Evolutionary conservation across 2,888 invertebrate genomes (phyloP).

Genomic region (Eucera pruinosa): DNA sequence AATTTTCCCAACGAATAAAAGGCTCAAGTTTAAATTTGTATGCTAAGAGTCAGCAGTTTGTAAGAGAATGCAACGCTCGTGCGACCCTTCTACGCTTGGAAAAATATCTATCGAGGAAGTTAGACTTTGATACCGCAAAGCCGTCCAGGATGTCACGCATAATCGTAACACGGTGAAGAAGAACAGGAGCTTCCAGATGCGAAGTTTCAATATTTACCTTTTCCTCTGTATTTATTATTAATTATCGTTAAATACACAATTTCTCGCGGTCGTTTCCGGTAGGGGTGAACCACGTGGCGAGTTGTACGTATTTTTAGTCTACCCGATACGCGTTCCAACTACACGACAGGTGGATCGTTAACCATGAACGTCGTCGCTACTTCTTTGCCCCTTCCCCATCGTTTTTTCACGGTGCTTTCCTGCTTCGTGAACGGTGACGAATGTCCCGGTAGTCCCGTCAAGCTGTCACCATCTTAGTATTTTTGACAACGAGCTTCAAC

Average conservation of each 20-base stretch:
- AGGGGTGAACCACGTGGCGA: slow-evolving; percentile 52
- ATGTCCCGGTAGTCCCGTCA: slow-evolving; percentile 44
- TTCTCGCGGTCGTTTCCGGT: slow-evolving; percentile 53
- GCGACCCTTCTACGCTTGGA: background rate
- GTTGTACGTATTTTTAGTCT: slow-evolving; percentile 62
- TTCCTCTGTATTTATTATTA: slow-evolving; percentile 10
- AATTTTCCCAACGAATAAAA: slow-evolving; percentile 12
- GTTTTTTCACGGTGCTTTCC: slow-evolving; percentile 45
- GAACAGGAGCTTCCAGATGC: background rate
- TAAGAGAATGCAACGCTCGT: background rate
- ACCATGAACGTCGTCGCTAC: slow-evolving; percentile 43
- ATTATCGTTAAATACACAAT: slow-evolving; percentile 19
- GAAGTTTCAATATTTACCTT: background rate
- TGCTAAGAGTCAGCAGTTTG: background rate
- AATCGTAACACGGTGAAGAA: background rate
- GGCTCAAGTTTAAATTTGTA: background rate
- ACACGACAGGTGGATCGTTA: slow-evolving; percentile 73
- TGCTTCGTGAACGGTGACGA: slow-evolving; percentile 62
- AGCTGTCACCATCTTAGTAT: slow-evolving; percentile 51
- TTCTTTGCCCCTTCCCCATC: slow-evolving; percentile 1
- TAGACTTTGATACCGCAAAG: background rate
- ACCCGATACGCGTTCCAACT: slow-evolving; percentile 35
- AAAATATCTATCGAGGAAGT: background rate
- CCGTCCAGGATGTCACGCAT: no score
- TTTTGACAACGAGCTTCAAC: slow-evolving; percentile 21